phyloP scores from a whole-genome alignment of 2,113 vertebrate species.

The Pagrus major region DNA sequence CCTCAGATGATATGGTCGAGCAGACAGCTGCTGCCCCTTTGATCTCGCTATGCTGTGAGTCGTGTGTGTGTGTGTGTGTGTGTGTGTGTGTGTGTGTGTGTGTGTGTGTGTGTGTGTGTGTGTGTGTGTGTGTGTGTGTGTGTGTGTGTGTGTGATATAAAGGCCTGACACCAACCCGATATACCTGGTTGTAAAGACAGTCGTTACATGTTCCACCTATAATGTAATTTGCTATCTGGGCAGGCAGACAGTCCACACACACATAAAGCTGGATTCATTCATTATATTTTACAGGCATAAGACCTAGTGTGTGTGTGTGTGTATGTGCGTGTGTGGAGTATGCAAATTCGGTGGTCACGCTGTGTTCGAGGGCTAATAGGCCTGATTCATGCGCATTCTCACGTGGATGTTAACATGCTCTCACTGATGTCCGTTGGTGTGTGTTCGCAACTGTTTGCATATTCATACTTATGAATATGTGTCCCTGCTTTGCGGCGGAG shows the following conservation, averaged over 20 bases:
- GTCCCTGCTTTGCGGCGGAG: conserved; percentile 8
- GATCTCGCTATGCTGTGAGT: not conserved
- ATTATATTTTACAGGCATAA: conserved; percentile 48
- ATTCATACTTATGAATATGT: conserved; percentile 27
- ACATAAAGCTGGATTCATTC: conserved; percentile 33
- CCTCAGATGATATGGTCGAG: conserved; percentile 20
- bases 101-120: no score
- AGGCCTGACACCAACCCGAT: conserved; percentile 5
- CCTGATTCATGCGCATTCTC: not conserved
- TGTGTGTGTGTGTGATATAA: not conserved
- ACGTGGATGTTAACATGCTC: not conserved
- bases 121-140: no score
- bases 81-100: not conserved
- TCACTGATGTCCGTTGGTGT: not conserved
- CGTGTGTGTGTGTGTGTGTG: not conserved
- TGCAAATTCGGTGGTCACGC: not conserved
- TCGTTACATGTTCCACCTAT: conserved; percentile 42
- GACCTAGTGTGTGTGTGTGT: not conserved
- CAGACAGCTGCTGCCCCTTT: conserved; percentile 10
- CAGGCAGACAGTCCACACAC: conserved; percentile 16
- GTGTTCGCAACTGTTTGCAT: conserved; percentile 10
- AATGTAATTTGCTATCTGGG: conserved; percentile 57
- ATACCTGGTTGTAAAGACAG: conserved; percentile 43
- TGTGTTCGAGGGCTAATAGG: not conserved
- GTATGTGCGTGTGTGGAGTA: conserved; percentile 9